phyloP scores from a whole-genome alignment of 2,888 invertebrate genomes.

The Conchocele bisecta region DNA sequence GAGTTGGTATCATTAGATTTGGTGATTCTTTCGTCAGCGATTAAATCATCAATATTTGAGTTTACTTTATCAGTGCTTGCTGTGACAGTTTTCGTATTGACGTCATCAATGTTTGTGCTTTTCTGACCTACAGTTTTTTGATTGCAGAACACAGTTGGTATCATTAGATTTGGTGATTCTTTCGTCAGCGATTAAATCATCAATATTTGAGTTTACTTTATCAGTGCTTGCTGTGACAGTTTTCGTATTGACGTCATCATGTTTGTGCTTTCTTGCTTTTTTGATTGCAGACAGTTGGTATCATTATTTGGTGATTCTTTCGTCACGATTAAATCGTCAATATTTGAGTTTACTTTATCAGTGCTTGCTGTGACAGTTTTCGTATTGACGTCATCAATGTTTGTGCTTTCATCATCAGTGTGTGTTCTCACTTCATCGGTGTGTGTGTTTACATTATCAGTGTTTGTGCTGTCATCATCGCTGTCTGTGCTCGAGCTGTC shows the following conservation, averaged over 20 bases:
- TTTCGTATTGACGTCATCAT: conserved; percentile 37
- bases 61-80: too few relatives aligned
- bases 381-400: neutral
- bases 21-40: too few relatives aligned
- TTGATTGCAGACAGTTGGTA: neutral
- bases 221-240: conserved; percentile 28
- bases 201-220: conserved; percentile 30
- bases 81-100: neutral
- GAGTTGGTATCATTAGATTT: neutral
- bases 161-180: too few relatives aligned
- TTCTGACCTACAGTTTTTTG: conserved; percentile 5
- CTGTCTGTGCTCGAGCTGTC: conserved; percentile 15
- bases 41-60: too few relatives aligned
- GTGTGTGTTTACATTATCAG: conserved; percentile 37
- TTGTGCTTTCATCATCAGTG: conserved; percentile 5
- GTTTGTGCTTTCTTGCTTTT: neutral
- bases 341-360: too few relatives aligned
- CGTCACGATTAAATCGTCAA: too few relatives aligned
- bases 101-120: neutral
- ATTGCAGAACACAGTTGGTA: neutral
- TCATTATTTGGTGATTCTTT: too few relatives aligned
- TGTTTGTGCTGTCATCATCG: conserved; percentile 38
- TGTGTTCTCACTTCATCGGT: conserved; percentile 3
- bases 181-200: neutral
- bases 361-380: too few relatives aligned